Evolutionary conservation across 1,140 invertebrate species (phyloP).

Genomic region (Homalodisca vitripennis): DNA sequence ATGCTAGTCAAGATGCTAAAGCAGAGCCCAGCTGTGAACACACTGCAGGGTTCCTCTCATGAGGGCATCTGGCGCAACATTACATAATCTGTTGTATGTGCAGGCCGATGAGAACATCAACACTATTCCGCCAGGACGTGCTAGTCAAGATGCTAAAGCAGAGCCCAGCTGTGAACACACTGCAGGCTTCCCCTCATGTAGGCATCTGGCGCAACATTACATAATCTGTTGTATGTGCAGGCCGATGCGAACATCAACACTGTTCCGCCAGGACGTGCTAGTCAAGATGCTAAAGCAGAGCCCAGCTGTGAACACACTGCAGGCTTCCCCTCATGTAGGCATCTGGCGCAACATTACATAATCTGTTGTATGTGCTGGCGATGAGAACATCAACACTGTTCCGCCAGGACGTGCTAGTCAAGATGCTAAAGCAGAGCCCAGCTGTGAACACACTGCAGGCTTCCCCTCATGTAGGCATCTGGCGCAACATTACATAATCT

Average conservation of each 20-base stretch:
- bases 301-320: slow-evolving; percentile 45
- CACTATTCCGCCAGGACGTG: slow-evolving; percentile 39
- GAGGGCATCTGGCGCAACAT: slow-evolving; percentile 77
- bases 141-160: slow-evolving; percentile 51
- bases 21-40: slow-evolving; percentile 47
- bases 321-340: slow-evolving; percentile 59
- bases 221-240: not conserved
- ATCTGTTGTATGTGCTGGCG: too few relatives aligned
- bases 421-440: slow-evolving; percentile 50
- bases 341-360: slow-evolving; percentile 82
- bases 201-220: slow-evolving; percentile 61
- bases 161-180: slow-evolving; percentile 46
- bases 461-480: slow-evolving; percentile 64
- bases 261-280: slow-evolving; percentile 43
- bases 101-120: too few relatives aligned
- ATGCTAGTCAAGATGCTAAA: slow-evolving; percentile 51
- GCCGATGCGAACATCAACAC: not conserved
- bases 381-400: slow-evolving; percentile 44
- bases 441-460: slow-evolving; percentile 46
- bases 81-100: too few relatives aligned
- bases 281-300: slow-evolving; percentile 50
- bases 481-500: too few relatives aligned
- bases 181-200: slow-evolving; percentile 54
- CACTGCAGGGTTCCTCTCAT: slow-evolving; percentile 52
- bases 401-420: slow-evolving; percentile 50